Conservation (phyloP, 2,888 invertebrate species). For the Clostera curtula region DNA sequence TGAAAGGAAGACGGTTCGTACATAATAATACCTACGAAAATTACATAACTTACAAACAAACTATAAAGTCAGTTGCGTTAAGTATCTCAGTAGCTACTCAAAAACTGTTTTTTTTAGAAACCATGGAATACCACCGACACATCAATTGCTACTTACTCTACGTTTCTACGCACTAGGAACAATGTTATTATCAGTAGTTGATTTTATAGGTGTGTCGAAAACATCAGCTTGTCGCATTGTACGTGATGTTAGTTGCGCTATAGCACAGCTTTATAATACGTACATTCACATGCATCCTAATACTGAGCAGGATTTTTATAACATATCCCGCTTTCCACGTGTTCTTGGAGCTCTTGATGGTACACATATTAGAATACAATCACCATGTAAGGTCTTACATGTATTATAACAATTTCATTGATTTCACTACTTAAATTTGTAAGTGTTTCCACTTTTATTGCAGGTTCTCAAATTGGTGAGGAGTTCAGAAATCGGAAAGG, state of each 20-base stretch:
- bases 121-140: no score
- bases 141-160: no score
- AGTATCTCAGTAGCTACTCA: no score
- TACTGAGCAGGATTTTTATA: slow-evolving; percentile 10
- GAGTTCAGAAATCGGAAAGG: slow-evolving; percentile 1
- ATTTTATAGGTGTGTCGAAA: slow-evolving; percentile 3
- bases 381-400: slow-evolving; percentile 7
- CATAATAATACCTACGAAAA: no score
- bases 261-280: background rate
- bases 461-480: background rate
- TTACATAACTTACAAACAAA: no score
- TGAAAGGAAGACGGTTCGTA: no score
- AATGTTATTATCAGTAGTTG: background rate
- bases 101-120: no score
- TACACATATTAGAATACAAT: slow-evolving; percentile 12
- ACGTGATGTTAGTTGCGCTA: background rate
- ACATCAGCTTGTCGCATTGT: slow-evolving; percentile 3
- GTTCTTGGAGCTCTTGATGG: slow-evolving; percentile 14
- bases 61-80: no score
- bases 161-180: background rate
- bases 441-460: background rate
- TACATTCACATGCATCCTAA: slow-evolving; percentile 1
- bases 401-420: background rate
- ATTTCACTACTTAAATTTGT: background rate
- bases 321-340: slow-evolving; percentile 9